Evolutionary conservation across 1,140 invertebrate genomes (phyloP).

Genomic region (Pissodes strobi): DNA sequence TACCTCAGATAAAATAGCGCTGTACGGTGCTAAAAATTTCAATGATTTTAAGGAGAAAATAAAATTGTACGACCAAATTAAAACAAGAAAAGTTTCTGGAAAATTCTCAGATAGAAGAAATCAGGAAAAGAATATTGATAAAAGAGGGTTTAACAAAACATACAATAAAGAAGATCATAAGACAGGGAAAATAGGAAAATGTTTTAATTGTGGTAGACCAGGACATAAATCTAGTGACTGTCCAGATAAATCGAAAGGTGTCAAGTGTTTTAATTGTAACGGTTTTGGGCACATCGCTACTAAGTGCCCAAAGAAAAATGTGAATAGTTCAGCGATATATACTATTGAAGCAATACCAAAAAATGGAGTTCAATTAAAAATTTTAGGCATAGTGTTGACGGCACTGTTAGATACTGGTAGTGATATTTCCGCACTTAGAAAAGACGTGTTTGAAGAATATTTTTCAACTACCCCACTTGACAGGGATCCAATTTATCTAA

Average conservation of each 20-base stretch:
- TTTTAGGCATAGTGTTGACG: not conserved
- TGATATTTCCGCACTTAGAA: not conserved
- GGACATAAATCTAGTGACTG: slow-evolving; percentile 5
- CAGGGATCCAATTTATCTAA: too few relatives aligned
- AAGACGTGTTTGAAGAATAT: not conserved
- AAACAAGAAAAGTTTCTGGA: too few relatives aligned
- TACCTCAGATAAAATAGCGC: slow-evolving; percentile 15
- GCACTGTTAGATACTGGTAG: slow-evolving; percentile 26
- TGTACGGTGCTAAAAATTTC: slow-evolving; percentile 33
- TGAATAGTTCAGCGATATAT: not conserved
- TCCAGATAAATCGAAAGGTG: slow-evolving; percentile 8
- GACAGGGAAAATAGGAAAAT: too few relatives aligned
- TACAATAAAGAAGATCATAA: too few relatives aligned
- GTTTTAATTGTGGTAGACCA: not conserved
- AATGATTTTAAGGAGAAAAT: slow-evolving; percentile 32
- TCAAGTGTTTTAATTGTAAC: slow-evolving; percentile 12
- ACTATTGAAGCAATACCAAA: slow-evolving; percentile 3
- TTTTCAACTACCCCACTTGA: not conserved
- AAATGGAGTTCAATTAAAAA: not conserved
- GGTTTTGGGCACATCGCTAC: slow-evolving; percentile 18
- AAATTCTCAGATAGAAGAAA: too few relatives aligned
- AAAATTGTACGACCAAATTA: slow-evolving; percentile 12
- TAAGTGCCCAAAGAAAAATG: slow-evolving; percentile 11
- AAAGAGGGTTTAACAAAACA: too few relatives aligned
- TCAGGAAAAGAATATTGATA: too few relatives aligned